Evolutionary conservation across 1,140 invertebrate genomes (phyloP).

Genomic region (Drosophila burlai): DNA sequence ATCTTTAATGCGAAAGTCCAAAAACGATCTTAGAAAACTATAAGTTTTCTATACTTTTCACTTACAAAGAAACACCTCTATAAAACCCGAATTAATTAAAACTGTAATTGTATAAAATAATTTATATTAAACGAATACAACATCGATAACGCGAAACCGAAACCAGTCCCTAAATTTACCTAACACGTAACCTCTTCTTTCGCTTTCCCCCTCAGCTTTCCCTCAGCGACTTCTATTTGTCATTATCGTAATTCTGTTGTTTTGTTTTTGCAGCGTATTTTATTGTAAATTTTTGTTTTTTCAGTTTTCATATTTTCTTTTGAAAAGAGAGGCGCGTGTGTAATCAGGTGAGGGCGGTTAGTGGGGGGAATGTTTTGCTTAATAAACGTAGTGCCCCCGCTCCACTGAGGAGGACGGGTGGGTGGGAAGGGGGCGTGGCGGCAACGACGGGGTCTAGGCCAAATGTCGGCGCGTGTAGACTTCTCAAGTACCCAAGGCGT

Average conservation of each 20-base stretch:
- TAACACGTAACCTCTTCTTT: neutral
- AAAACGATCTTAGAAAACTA: neutral
- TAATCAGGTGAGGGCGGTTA: constrained; percentile 46
- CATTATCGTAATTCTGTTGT: constrained; percentile 69
- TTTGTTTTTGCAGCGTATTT: constrained; percentile 37
- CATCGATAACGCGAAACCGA: neutral
- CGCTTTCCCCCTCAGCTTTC: neutral
- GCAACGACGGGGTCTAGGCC: constrained; percentile 39
- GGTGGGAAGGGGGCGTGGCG: neutral
- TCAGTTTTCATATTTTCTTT: constrained; percentile 46
- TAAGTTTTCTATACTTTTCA: too few relatives aligned
- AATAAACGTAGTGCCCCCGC: constrained; percentile 13
- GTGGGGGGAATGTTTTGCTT: constrained; percentile 7
- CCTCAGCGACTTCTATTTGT: constrained; percentile 40
- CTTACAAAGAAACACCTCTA: too few relatives aligned
- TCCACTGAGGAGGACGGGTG: neutral
- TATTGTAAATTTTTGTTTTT: constrained; percentile 63
- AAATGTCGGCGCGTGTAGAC: constrained; percentile 71
- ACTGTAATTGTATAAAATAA: neutral
- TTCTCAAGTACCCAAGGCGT: constrained; percentile 63
- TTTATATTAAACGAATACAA: neutral
- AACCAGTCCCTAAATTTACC: neutral
- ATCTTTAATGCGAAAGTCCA: too few relatives aligned
- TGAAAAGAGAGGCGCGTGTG: constrained; percentile 40
- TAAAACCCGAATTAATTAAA: neutral